Base-by-base conservation (phyloP, 2,888 invertebrate species). In the Tanypteryx hageni region DNA sequence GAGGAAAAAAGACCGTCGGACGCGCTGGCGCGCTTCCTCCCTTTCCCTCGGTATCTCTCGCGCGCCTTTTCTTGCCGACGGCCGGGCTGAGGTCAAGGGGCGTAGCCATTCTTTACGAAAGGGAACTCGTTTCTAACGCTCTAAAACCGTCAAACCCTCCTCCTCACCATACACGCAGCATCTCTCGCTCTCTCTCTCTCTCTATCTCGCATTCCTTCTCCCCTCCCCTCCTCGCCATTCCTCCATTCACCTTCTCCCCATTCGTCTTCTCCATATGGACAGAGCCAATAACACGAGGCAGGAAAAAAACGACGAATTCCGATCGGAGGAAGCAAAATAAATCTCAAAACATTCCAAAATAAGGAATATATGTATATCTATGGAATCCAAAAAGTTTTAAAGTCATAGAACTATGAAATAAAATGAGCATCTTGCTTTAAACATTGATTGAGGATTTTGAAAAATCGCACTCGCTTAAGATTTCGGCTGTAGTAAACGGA, bases 101-200 rank as follows among this genome's bases (percentile, higher is more conserved):
- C 89, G 56, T 11, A 16, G 9, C 89, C 16, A 4, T 18, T 4
- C 83, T 16, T n/a, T 18, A 18, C 89, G 64, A 68, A 89, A 68
- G 89, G 89, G 61, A 89, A 64, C 89, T 89, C 31, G 89, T 89
- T 64, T 86, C 22, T 76, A 76, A 76, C 76, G 22, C 76, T 18
- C 14, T 27, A 68, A 68, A 68, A 68, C n/a, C 18, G 18, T 44
- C 44, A 44, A 44, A 44, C 44, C 44, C 44, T 44, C 44, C 44
- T 44, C 5, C 44, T 5, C 44, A 44, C 1, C 44, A 1, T 44
- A 44, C 44, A 44, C 44, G 44, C 44, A 44, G 44, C 44, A 68
- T 68, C 68, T 68, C 68, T 68, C 68, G 8, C 68, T 11, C 16
- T 64, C 64, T 64, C 64, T n/a, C 5, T n/a, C 76, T 14, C 10